Evolutionary conservation across 2,888 invertebrate species (phyloP).

Genomic region (Caenorhabditis doughertyi): DNA sequence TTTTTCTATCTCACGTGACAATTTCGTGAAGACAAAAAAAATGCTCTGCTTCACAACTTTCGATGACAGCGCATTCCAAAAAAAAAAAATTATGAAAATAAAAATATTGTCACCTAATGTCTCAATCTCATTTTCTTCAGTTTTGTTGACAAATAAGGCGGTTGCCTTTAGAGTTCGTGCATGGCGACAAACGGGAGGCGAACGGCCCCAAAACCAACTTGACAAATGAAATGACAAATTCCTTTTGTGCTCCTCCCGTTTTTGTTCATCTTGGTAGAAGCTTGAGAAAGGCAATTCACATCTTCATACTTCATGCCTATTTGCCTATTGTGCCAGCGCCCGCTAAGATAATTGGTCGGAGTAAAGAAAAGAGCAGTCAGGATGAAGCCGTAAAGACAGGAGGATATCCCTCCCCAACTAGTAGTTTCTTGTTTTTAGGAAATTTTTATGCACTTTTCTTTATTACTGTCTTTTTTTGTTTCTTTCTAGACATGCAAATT

Average conservation of each 20-base stretch:
- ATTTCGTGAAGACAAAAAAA: too few relatives aligned
- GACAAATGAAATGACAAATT: slow-evolving; percentile 63
- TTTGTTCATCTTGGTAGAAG: slow-evolving; percentile 27
- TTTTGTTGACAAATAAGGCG: slow-evolving; percentile 55
- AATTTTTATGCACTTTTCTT: neutral
- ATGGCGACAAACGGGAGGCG: slow-evolving; percentile 19
- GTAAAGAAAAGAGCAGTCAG: slow-evolving; percentile 24
- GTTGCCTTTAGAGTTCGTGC: slow-evolving; percentile 1
- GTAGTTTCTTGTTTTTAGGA: slow-evolving; percentile 10
- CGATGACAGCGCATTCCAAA: too few relatives aligned
- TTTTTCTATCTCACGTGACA: neutral
- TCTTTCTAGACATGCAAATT: neutral
- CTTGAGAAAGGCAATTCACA: slow-evolving; percentile 48
- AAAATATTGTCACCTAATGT: slow-evolving; percentile 23
- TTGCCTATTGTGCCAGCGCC: slow-evolving; percentile 49
- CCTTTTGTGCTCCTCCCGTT: slow-evolving; percentile 48
- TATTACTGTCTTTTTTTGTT: slow-evolving; percentile 4
- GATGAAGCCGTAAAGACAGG: slow-evolving; percentile 28
- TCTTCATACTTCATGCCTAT: slow-evolving; percentile 48
- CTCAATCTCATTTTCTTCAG: slow-evolving; percentile 34
- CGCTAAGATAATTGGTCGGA: slow-evolving; percentile 58
- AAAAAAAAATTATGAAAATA: neutral
- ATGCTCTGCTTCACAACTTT: too few relatives aligned
- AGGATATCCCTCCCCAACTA: slow-evolving; percentile 14
- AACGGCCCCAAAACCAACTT: slow-evolving; percentile 37